Base-by-base conservation (phyloP, 2,113 vertebrate genomes). In the Rhadina sibilatrix region DNA sequence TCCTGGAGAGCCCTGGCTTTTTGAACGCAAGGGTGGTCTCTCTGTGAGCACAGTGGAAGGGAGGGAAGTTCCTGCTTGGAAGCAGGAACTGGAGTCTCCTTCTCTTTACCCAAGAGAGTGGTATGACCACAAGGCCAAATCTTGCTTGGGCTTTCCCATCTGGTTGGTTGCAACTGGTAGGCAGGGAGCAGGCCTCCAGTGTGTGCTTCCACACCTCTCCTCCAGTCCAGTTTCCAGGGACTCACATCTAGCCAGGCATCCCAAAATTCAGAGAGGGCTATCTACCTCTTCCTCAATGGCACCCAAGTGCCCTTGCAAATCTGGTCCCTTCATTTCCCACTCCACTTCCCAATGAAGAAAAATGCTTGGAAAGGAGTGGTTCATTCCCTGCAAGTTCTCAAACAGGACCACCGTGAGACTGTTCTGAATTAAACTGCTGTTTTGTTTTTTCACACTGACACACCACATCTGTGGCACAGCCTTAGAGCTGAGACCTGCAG, bases 241-340 rank as follows among this genome's bases (percentile, higher is more conserved):
- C 52, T 77, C 30, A 14, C 25, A 37, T 37, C 60, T 83, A 92
- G 72, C 47, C 80, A 81, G 89, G 68, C 37, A 88, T 25, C 71
- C 86, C 69, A 89, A 25, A 2, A 53, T 71, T 90, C 77, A 84
- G 76, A 97, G 95, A 95, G 96, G 95, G 89, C 68, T 93, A 91
- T 81, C 96, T 97, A 97, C 96, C 96, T 96, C 95, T 84, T 97
- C 86, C 60, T 94, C 91, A 78, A 89, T 0, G 96, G 95, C 93
- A 94, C 93, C 94, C 38, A 95, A 97, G 95, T 96, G 96, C 96
- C 95, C 96, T 97, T 93, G 77, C 70, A 79, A 95, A 94, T 89
- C 52, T 79, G 89, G 77, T 68, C 89, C 76, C 61, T 91, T 82
- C 42, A 37, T 52, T 84, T 81, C 70, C 47, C 69, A 75, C 56